These are phyloP conservation scores for Hydractinia echinata DNA, from an alignment of 30 jellyfish, hydroid and myxozoan species.

Conservation along the genomic window DNA sequence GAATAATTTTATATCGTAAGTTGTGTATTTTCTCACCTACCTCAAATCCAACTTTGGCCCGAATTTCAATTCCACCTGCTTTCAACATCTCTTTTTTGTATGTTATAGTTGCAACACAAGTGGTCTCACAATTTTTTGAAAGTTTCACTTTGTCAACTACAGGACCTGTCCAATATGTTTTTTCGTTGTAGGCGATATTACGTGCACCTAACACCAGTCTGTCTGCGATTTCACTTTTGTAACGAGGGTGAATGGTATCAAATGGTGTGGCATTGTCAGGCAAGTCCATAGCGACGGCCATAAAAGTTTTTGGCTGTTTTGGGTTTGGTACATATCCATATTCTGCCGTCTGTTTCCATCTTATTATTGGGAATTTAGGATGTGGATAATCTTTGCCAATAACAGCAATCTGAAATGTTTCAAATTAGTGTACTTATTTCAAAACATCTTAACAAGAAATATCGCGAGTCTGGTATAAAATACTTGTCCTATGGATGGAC, in stretches of 20 bases:
- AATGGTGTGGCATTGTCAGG: slow-evolving; percentile 44
- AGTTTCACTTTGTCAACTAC: slow-evolving; percentile 7
- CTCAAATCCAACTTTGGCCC: slow-evolving; percentile 38
- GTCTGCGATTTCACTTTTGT: slow-evolving; percentile 46
- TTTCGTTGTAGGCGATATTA: slow-evolving; percentile 13
- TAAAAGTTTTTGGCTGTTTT: slow-evolving; percentile 32
- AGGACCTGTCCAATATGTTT: slow-evolving; percentile 49
- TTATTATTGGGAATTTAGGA: slow-evolving; percentile 29
- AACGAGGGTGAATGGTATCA: slow-evolving; percentile 52
- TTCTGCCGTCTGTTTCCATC: slow-evolving; percentile 45
- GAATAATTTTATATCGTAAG: too few species aligned
- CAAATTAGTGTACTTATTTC: too few species aligned
- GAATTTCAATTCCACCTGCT: slow-evolving; percentile 27
- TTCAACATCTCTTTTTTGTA: slow-evolving; percentile 14
- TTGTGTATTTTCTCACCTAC: background rate
- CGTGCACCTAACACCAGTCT: slow-evolving; percentile 41
- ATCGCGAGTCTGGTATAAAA: too few species aligned
- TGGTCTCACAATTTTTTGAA: background rate
- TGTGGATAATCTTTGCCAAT: background rate
- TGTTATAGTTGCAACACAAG: background rate
- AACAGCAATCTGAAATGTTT: too few species aligned
- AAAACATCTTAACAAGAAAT: too few species aligned
- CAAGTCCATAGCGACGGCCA: slow-evolving; percentile 62
- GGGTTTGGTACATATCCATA: slow-evolving; percentile 50
- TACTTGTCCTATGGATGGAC: too few species aligned